Conservation (phyloP, 2,797 vertebrate genomes). For the Pterois miles region DNA sequence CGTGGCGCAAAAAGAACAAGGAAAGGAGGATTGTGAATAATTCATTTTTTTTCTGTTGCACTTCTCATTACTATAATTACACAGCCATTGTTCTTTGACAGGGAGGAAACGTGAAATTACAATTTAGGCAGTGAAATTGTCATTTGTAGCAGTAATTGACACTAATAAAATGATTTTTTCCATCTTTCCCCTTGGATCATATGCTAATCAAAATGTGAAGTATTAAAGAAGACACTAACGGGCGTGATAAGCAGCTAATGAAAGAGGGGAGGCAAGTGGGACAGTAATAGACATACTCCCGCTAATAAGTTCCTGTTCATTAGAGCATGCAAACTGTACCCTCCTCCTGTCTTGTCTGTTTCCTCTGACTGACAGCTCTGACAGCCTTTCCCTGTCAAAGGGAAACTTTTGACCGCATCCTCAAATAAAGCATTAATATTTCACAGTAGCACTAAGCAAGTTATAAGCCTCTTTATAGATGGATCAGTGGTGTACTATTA, state of each 20-base stretch:
- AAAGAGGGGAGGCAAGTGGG: constrained; percentile 75
- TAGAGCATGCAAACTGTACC: constrained; percentile 69
- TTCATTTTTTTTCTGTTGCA: constrained; percentile 68
- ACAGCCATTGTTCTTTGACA: constrained; percentile 76
- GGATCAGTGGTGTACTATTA: constrained; percentile 67
- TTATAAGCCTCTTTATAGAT: constrained; percentile 63
- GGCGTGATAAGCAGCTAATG: constrained; percentile 78
- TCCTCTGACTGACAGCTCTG: constrained; percentile 71
- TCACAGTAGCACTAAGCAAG: constrained; percentile 52
- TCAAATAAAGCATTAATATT: constrained; percentile 64
- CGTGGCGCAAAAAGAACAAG: constrained; percentile 38
- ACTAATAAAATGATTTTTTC: constrained; percentile 79
- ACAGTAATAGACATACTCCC: constrained; percentile 72
- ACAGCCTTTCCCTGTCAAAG: constrained; percentile 68
- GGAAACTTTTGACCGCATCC: constrained; percentile 63
- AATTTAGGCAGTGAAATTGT: constrained; percentile 79
- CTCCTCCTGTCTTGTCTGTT: constrained; percentile 67
- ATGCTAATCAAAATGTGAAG: constrained; percentile 83
- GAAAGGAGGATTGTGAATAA: constrained; percentile 68
- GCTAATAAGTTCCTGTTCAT: constrained; percentile 78
- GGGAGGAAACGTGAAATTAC: constrained; percentile 77
- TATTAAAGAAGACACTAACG: constrained; percentile 82
- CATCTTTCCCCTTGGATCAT: constrained; percentile 68
- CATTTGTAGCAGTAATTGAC: constrained; percentile 82
- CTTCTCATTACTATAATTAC: constrained; percentile 81